These are phyloP conservation scores for Lampropteryx suffumata DNA, from an alignment of 2,888 invertebrate genomes.

Conservation along the genomic window DNA sequence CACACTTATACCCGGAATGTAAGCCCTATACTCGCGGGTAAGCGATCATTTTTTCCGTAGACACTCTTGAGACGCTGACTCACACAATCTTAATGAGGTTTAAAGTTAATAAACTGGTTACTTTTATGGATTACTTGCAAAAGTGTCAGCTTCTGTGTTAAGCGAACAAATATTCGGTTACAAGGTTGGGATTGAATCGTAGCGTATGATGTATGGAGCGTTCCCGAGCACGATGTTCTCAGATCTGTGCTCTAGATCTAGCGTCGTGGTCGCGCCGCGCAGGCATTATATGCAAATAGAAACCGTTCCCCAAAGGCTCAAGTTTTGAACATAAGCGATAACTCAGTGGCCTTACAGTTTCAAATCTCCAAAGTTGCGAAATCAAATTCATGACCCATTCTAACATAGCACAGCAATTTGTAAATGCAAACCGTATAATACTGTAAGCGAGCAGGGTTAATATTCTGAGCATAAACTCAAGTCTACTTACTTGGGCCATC, in stretches of 20 bases:
- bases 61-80: constrained; percentile 50
- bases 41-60: constrained; percentile 45
- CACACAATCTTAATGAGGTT: constrained; percentile 52
- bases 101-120: constrained; percentile 57
- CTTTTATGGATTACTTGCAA: constrained; percentile 44
- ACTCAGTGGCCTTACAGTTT: constrained; percentile 38
- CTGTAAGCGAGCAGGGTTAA: constrained; percentile 25
- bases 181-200: constrained; percentile 53
- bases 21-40: constrained; percentile 39
- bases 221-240: constrained; percentile 54
- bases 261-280: constrained; percentile 65
- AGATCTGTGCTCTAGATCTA: constrained; percentile 73
- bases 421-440: constrained; percentile 28
- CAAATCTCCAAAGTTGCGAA: constrained; percentile 30
- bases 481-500: constrained; percentile 46
- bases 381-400: constrained; percentile 33
- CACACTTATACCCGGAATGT: constrained; percentile 43
- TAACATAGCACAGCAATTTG: constrained; percentile 27
- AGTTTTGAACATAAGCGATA: constrained; percentile 59
- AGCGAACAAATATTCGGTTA: constrained; percentile 42
- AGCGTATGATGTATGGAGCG: constrained; percentile 56
- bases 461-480: constrained; percentile 22
- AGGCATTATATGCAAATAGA: constrained; percentile 74
- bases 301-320: constrained; percentile 53
- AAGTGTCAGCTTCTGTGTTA: constrained; percentile 39